These are phyloP conservation scores for Typhlichthys subterraneus DNA, from an alignment of 2,797 vertebrate species.

Conservation along the genomic window DNA sequence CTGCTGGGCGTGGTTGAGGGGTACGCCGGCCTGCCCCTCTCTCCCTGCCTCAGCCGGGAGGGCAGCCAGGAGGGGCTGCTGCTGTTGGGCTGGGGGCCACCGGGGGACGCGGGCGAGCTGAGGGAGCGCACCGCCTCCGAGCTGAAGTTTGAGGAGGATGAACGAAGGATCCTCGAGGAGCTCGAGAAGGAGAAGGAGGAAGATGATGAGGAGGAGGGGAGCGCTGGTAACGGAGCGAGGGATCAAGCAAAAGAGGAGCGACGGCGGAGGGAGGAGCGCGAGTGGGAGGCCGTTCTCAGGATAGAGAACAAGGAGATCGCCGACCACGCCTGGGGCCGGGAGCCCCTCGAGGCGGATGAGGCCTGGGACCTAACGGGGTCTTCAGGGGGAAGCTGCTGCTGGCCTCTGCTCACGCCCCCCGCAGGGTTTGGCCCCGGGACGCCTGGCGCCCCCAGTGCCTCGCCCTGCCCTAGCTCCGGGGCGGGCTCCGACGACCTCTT, in stretches of 20 bases:
- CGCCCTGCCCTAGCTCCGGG: conserved; percentile 78
- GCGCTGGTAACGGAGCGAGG: conserved; percentile 62
- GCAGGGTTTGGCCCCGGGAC: conserved; percentile 75
- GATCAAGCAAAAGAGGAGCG: conserved; percentile 72
- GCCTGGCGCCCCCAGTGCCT: conserved; percentile 62
- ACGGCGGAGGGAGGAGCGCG: conserved; percentile 73
- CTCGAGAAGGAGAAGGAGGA: conserved; percentile 45
- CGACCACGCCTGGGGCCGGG: conserved; percentile 64
- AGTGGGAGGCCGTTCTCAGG: conserved; percentile 84
- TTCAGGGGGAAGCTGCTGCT: conserved; percentile 56
- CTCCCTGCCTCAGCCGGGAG: conserved; percentile 92
- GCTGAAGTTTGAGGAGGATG: conserved; percentile 86
- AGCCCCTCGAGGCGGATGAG: conserved; percentile 67
- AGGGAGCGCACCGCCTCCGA: conserved; percentile 91
- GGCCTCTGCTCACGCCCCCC: conserved; percentile 79
- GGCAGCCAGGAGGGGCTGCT: conserved; percentile 82
- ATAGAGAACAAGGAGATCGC: conserved; percentile 77
- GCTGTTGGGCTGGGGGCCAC: conserved; percentile 70
- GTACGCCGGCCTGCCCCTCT: conserved; percentile 83
- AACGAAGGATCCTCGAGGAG: conserved; percentile 49
- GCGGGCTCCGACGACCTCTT: conserved; percentile 81
- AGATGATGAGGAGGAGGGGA: conserved; percentile 46
- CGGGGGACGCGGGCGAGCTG: conserved; percentile 60
- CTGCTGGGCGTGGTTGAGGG: conserved; percentile 16
- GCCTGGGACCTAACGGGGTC: conserved; percentile 72